Evolutionary conservation across 2,888 invertebrate genomes (phyloP).

Genomic region (Nysson spinosus): DNA sequence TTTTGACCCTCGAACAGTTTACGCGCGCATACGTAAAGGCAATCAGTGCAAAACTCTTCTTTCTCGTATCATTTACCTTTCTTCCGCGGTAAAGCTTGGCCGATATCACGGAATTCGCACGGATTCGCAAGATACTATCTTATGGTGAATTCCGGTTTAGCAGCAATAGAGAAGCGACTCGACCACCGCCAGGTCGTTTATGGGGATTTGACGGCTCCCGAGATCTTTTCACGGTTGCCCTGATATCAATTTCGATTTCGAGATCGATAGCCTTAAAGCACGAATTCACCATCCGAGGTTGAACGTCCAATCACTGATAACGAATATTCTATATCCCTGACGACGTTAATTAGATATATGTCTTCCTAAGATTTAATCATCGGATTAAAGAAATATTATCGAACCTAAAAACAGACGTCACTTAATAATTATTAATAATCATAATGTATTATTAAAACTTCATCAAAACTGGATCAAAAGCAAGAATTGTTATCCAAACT

Average conservation of each 20-base stretch:
- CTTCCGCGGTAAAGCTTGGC: conserved; percentile 7
- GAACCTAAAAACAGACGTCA: too few relatives aligned
- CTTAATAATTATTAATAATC: too few relatives aligned
- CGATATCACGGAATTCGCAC: conserved; percentile 38
- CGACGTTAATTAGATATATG: conserved; percentile 1
- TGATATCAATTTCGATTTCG: conserved; percentile 38
- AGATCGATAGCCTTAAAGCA: conserved; percentile 41
- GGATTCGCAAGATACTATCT: conserved; percentile 61
- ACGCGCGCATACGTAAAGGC: conserved; percentile 16
- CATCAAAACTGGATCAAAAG: too few relatives aligned
- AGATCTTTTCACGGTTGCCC: conserved; percentile 11
- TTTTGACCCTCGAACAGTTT: too few relatives aligned
- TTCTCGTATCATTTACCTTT: conserved; percentile 14
- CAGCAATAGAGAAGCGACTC: conserved; percentile 27
- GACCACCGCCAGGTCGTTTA: conserved; percentile 23
- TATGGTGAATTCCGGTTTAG: conserved; percentile 28
- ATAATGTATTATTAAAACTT: too few relatives aligned
- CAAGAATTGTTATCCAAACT: too few relatives aligned
- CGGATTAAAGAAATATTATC: too few relatives aligned
- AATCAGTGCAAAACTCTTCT: conserved; percentile 10
- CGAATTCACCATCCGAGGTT: conserved; percentile 18
- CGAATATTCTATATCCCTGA: conserved; percentile 13
- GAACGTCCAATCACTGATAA: conserved; percentile 3
- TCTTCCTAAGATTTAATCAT: neutral
- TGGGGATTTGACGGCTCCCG: conserved; percentile 43